Base-by-base conservation (phyloP, 2,797 vertebrate genomes). In the Dryobates pubescens region DNA sequence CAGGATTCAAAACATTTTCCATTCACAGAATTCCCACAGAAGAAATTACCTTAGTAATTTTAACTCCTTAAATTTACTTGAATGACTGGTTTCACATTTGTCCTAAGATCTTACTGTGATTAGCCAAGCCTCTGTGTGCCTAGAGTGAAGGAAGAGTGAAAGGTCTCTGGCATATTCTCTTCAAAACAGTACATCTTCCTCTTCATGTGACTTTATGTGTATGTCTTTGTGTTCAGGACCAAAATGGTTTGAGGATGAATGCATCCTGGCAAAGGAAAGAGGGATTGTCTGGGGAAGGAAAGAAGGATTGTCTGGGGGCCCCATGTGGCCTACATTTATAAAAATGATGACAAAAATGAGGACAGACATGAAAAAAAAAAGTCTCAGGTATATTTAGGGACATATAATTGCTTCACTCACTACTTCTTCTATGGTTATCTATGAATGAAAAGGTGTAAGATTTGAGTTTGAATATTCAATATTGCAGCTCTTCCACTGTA, bases 1-100 rank as follows among this genome's bases (percentile, higher is more conserved):
- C 27, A 45, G 29, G 22, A 63, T 5, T 34, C 59, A 65, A 8
- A 71, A 38, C 6, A 23, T 86, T 57, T 88, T 67, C 56, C 76
- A 78, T 94, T 95, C 85, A 89, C 53, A 83, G 67, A 93, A 91
- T 92, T 88, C 76, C 22, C 24, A 45, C 13, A 53, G 65, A 89
- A 92, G 34, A 15, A 41, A 34, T 57, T 70, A 91, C 86, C 27
- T 30, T 79, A 88, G 53, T 75, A 83, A 81, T 22, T 72, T 56
- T 20, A 73, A 17, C 38, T 64, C 26, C n/a, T 45, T 83, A 61
- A 81, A 94, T 86, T 75, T 64, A 76, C 56, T 70, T 79, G 38
- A 79, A 64, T 94, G 13, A 54, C 47, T 67, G 15, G 83, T 88
- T 96, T 76, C 51, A 69, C 34, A 36, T 58, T 67, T 85, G 24